Evolutionary conservation across 2,797 vertebrate species (phyloP).

Genomic region (Semaprochilodus insignis): DNA sequence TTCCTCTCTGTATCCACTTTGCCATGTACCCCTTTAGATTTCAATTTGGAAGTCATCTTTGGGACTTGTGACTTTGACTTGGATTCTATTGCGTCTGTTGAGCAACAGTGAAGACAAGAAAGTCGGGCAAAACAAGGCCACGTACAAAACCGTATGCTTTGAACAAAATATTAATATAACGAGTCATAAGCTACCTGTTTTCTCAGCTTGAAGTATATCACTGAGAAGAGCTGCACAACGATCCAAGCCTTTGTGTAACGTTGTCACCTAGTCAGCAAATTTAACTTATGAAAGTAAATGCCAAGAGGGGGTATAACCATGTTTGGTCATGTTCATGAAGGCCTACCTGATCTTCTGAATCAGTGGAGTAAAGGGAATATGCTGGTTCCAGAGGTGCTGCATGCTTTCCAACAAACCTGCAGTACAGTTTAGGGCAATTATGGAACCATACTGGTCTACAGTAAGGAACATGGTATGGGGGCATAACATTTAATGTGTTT

Average conservation of each 20-base stretch:
- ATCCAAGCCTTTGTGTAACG: conserved; percentile 82
- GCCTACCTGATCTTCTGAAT: conserved; percentile 88
- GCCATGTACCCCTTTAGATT: conserved; percentile 61
- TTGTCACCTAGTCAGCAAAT: conserved; percentile 73
- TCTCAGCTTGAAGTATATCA: conserved; percentile 84
- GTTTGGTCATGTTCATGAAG: neutral
- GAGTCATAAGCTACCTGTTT: conserved; percentile 72
- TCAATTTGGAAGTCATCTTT: conserved; percentile 63
- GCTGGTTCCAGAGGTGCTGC: conserved; percentile 68
- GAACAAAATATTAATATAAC: neutral
- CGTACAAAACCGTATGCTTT: neutral
- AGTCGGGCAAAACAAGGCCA: conserved; percentile 2
- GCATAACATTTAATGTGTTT: too few relatives aligned
- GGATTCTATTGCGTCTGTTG: conserved; percentile 63
- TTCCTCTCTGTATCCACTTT: conserved; percentile 73
- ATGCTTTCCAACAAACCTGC: conserved; percentile 72
- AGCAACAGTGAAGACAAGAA: neutral
- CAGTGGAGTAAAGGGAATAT: conserved; percentile 82
- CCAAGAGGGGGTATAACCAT: neutral
- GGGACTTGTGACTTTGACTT: conserved; percentile 59
- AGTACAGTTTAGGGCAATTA: conserved; percentile 46
- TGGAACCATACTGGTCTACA: neutral
- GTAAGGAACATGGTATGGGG: too few relatives aligned
- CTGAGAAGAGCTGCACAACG: conserved; percentile 87
- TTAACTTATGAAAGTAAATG: neutral